Percentiles rank a stretch among this genome's conserved stretches.
Evolutionary conservation across 2,888 invertebrate species (phyloP).

Genomic region (Acrobasis consociella): DNA sequence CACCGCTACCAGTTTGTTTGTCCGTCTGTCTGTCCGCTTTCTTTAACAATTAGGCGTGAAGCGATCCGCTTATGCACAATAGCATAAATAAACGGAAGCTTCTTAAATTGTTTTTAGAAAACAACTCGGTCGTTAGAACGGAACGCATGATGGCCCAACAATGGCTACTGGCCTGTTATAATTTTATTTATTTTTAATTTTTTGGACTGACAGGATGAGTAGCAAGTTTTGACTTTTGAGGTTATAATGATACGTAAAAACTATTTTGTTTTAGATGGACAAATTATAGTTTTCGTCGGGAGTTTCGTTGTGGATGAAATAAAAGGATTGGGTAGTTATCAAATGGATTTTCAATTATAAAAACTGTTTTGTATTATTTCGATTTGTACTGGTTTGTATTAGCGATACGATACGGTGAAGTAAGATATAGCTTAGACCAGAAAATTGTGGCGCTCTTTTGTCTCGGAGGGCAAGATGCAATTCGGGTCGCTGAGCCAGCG

Average conservation of each 20-base stretch:
- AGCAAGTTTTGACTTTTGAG: slow-evolving; percentile 37
- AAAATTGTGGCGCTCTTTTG: no score
- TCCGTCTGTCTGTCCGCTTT: slow-evolving; percentile 38
- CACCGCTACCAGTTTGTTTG: slow-evolving; percentile 38
- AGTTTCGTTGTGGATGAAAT: slow-evolving; percentile 19
- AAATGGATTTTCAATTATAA: neutral
- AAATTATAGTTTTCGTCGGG: slow-evolving; percentile 33
- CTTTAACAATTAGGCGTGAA: slow-evolving; percentile 65
- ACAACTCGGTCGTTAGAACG: slow-evolving; percentile 68
- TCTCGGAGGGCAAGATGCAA: no score
- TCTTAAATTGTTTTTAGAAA: slow-evolving; percentile 79
- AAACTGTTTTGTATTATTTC: neutral
- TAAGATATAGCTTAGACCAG: no score
- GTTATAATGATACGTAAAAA: slow-evolving; percentile 32
- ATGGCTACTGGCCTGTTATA: slow-evolving; percentile 45
- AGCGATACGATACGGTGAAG: no score
- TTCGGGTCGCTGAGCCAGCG: no score
- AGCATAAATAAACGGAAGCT: slow-evolving; percentile 71
- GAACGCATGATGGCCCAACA: slow-evolving; percentile 50
- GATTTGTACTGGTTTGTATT: no score
- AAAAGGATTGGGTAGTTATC: neutral
- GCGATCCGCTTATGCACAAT: slow-evolving; percentile 72
- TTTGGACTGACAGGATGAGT: slow-evolving; percentile 33
- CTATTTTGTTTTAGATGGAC: slow-evolving; percentile 30
- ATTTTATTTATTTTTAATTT: slow-evolving; percentile 44